Conservation (phyloP, 2,888 invertebrate species). For the Imbricaverruca yamaguchii region DNA sequence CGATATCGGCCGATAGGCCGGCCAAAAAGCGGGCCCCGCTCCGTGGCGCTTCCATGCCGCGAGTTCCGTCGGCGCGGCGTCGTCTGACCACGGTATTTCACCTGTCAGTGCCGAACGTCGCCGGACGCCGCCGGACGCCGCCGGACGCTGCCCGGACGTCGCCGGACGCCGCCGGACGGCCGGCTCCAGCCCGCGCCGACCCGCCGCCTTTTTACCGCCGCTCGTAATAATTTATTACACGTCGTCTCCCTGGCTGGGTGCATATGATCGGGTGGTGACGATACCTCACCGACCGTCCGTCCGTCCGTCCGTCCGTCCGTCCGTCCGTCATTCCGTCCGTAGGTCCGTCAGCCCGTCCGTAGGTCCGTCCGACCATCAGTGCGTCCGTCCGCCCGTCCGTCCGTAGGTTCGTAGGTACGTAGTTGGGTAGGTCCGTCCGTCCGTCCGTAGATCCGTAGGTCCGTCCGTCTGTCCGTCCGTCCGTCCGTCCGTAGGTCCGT, state of each 20-base stretch:
- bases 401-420: not conserved
- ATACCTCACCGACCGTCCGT: too few relatives aligned
- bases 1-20: constrained; percentile 11
- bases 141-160: too few relatives aligned
- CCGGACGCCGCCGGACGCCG: too few relatives aligned
- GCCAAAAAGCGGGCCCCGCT: not conserved
- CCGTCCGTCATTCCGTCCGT: not conserved
- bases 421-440: not conserved
- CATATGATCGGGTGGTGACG: too few relatives aligned
- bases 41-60: not conserved
- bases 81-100: not conserved
- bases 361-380: not conserved
- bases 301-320: too few relatives aligned
- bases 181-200: not conserved
- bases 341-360: not conserved
- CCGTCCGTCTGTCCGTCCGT: not conserved
- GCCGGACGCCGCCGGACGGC: not conserved
- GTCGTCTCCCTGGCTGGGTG: not conserved
- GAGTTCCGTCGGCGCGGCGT: not conserved
- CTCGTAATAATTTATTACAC: constrained; percentile 10
- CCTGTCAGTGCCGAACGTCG: not conserved
- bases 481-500: not conserved
- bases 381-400: not conserved
- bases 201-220: not conserved
- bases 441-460: not conserved